Evolutionary conservation across 2,797 vertebrate species (phyloP), one percentile per base, ranked within the genome.

Genomic region (Alectoris magna): DNA sequence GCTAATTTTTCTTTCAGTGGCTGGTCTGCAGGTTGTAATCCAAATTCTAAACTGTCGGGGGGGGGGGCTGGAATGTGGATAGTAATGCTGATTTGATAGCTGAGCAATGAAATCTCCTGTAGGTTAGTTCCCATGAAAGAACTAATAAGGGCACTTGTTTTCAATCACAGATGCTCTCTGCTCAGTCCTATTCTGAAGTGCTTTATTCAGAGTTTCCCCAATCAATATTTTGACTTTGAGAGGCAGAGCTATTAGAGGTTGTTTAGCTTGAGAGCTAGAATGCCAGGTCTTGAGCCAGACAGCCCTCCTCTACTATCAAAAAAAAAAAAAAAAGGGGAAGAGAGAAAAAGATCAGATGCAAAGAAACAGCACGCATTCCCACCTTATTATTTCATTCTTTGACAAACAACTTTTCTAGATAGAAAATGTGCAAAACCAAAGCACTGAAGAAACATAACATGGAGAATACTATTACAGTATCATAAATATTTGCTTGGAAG

Each of bases 211-310:
- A 94, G 72, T 96, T 95, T 94, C 63, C 84, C 39, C 92, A 96
- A 91, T 96, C 95, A 96, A 96, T 96, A 96, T 95, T 95, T 95
- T 94, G 94, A 95, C 88, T 95, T 92, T 93, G 88, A 96, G 92
- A 95, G 84, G 90, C 87, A 95, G 81, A 92, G 66, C 82, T 95
- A 96, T 96, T 95, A 96, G 86, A 89, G 72, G 78, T 89, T 94
- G 83, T 94, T 95, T 89, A 95, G 69, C 43, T 66, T 86, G 84
- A 94, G 72, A 93, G 90, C 69, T 73, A 43, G 82, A 72, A 94
- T 87, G 72, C 82, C 72, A 94, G 39, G 70, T 87, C 87, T 94
- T 77, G 69, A 95, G 87, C 59, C 76, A 94, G 70, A 41, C 59
- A 90, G 63, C 34, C 10, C 44, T 92, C 59, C 69, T 90, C 75